phyloP scores from a whole-genome alignment of 2,888 invertebrate genomes.

The Rugalucina vietnamica region DNA sequence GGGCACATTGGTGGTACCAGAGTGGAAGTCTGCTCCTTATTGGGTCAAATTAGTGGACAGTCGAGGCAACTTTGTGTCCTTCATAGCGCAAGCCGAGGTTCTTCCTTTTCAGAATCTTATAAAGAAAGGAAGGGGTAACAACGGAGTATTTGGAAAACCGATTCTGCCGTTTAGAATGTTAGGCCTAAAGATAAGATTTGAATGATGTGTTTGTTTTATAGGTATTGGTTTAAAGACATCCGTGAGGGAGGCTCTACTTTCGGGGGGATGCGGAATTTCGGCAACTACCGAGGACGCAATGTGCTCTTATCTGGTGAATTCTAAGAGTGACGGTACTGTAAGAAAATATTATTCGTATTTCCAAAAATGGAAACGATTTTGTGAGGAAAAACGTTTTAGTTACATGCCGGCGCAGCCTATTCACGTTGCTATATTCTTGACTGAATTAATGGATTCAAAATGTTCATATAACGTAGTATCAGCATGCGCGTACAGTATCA shows the following conservation, averaged over 20 bases:
- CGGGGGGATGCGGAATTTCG: background rate
- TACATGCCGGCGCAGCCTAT: slow-evolving; percentile 33
- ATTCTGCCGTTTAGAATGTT: slow-evolving; percentile 34
- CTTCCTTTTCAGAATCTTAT: slow-evolving; percentile 19
- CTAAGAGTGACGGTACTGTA: slow-evolving; percentile 40
- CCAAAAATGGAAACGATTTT: slow-evolving; percentile 27
- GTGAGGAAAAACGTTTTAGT: background rate
- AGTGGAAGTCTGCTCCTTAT: slow-evolving; percentile 13
- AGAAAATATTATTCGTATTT: slow-evolving; percentile 24
- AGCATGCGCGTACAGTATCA: slow-evolving; percentile 28
- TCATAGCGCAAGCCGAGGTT: background rate
- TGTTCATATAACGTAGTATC: slow-evolving; percentile 4
- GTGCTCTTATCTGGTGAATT: slow-evolving; percentile 13
- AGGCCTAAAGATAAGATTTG: slow-evolving; percentile 14
- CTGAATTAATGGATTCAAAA: slow-evolving; percentile 7
- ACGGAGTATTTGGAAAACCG: slow-evolving; percentile 30
- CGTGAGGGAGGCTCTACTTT: background rate
- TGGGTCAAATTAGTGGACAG: background rate
- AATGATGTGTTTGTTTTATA: background rate
- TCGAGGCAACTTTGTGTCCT: background rate
- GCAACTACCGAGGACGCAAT: background rate
- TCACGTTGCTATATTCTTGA: slow-evolving; percentile 36
- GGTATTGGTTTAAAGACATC: background rate
- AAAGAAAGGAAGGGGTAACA: slow-evolving; percentile 27
- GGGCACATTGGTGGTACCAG: background rate